Evolutionary conservation across 2,113 vertebrate species (phyloP).

Genomic region (Daphoenositta chrysoptera): DNA sequence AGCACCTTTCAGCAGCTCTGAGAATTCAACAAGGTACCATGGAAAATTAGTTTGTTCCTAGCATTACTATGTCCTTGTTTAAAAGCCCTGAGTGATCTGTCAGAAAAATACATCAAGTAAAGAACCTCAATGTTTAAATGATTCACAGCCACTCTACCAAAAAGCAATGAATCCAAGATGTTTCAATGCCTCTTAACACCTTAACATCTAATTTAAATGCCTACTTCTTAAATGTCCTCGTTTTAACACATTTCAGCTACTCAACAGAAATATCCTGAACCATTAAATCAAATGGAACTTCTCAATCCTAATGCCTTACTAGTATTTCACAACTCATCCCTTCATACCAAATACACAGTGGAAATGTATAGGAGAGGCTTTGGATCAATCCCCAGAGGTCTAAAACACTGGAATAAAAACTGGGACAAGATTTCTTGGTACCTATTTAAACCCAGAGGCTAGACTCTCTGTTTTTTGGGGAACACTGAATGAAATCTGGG

Average conservation of each 20-base stretch:
- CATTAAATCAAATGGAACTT: neutral
- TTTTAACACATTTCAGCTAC: neutral
- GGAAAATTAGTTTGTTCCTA: constrained; percentile 51
- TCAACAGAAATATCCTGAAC: neutral
- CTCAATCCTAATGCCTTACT: neutral
- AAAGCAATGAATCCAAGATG: neutral
- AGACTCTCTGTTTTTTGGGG: neutral
- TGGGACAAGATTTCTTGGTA: neutral
- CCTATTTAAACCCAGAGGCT: neutral
- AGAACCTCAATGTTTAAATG: neutral
- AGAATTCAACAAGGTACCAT: neutral
- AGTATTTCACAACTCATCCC: neutral
- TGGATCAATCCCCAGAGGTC: neutral
- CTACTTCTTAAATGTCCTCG: neutral
- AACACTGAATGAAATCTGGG: neutral
- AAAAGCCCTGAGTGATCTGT: neutral
- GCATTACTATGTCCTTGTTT: neutral
- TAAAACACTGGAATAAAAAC: neutral
- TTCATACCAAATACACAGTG: neutral
- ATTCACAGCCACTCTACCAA: neutral
- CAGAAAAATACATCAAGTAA: constrained; percentile 20
- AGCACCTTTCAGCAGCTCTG: neutral
- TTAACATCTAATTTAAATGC: neutral
- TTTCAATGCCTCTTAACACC: neutral
- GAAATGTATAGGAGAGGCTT: neutral